phyloP scores from a whole-genome alignment of 2,113 vertebrate genomes.

The Speoplatyrhinus poulsoni region DNA sequence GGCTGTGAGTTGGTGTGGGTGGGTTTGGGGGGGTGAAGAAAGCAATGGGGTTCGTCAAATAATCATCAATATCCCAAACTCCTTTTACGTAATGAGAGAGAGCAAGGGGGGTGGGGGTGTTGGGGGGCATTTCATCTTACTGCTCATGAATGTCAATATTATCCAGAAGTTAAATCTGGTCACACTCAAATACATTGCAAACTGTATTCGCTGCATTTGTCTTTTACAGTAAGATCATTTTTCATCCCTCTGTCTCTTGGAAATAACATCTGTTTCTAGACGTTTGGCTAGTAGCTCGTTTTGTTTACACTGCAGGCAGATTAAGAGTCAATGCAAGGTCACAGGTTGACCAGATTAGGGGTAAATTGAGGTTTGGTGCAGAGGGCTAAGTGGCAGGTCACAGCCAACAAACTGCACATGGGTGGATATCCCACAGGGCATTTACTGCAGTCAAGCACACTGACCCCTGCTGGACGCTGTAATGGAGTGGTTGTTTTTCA shows the following conservation, averaged over 20 bases:
- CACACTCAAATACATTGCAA: neutral
- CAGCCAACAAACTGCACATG: constrained; percentile 26
- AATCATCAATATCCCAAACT: constrained; percentile 74
- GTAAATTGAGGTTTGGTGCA: constrained; percentile 26
- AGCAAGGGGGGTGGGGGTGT: constrained; percentile 36
- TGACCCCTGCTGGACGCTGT: neutral
- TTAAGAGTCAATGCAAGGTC: constrained; percentile 36
- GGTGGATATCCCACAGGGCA: constrained; percentile 8
- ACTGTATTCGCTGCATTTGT: neutral
- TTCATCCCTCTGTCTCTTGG: neutral
- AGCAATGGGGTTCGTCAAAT: constrained; percentile 52
- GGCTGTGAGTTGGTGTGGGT: constrained; percentile 5
- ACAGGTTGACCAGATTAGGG: constrained; percentile 35
- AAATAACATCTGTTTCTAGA: neutral
- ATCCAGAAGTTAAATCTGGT: neutral
- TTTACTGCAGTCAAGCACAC: constrained; percentile 17
- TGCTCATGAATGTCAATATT: constrained; percentile 4
- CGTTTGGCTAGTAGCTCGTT: constrained; percentile 1
- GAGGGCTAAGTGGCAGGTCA: constrained; percentile 33
- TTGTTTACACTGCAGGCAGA: constrained; percentile 24
- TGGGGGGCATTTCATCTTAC: constrained; percentile 36
- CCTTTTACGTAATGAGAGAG: constrained; percentile 34
- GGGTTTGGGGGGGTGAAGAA: constrained; percentile 6
- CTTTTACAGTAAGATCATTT: neutral
- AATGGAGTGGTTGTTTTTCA: neutral